A percentile compares a stretch with the other conserved stretches of the same genome.
Evolutionary conservation across 1,140 invertebrate genomes (phyloP).

Genomic region (Drosophila kohkoa): DNA sequence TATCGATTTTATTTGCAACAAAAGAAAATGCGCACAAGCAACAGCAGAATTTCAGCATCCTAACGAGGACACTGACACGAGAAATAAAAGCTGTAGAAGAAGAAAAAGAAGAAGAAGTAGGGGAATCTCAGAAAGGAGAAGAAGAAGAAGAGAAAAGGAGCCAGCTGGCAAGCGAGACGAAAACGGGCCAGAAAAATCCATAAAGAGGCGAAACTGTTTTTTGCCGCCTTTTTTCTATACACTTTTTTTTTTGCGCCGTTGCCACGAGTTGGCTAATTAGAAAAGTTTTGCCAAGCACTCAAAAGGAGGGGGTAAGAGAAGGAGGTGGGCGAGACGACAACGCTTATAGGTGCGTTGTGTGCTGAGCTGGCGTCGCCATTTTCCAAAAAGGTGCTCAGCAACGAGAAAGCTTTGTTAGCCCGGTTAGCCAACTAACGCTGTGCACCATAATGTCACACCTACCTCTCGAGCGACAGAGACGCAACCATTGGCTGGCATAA

Average conservation of each 20-base stretch:
- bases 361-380: constrained; percentile 65
- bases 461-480: constrained; percentile 69
- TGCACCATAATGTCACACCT: constrained; percentile 76
- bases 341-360: constrained; percentile 69
- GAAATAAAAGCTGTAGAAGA: constrained; percentile 18
- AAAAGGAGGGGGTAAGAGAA: too few species aligned
- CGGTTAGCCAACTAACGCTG: constrained; percentile 59
- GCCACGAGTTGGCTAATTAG: constrained; percentile 68
- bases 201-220: constrained; percentile 76
- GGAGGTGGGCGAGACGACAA: neutral
- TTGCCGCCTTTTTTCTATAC: constrained; percentile 16
- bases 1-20: constrained; percentile 84
- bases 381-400: constrained; percentile 56
- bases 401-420: constrained; percentile 50
- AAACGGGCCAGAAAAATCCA: constrained; percentile 72
- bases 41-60: constrained; percentile 58
- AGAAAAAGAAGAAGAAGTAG: constrained; percentile 9
- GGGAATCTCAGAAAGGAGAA: neutral
- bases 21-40: constrained; percentile 81
- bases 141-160: constrained; percentile 22
- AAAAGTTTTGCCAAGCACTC: constrained; percentile 54
- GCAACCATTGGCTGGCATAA: constrained; percentile 84
- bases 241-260: neutral
- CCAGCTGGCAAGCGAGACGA: constrained; percentile 39
- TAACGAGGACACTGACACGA: constrained; percentile 84